Percentiles rank a stretch among this genome's conserved stretches.
These are phyloP conservation scores for Drosophila ochracea DNA, from an alignment of 2,888 invertebrate genomes.

Conservation along the genomic window DNA sequence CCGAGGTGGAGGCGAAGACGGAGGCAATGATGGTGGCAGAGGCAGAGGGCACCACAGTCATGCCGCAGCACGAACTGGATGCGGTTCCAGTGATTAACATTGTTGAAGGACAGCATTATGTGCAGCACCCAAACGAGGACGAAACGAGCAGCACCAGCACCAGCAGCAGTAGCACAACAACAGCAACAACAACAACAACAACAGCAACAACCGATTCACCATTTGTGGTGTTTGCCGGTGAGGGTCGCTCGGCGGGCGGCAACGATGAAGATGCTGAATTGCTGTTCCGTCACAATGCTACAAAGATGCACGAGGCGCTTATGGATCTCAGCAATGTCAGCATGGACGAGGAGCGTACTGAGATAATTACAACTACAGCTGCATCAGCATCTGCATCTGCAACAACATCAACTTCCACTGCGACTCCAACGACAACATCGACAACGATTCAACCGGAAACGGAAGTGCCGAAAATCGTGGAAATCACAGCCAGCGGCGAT, in stretches of 20 bases:
- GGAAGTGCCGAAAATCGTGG: slow-evolving; percentile 79
- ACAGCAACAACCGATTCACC: slow-evolving; percentile 41
- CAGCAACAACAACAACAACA: slow-evolving; percentile 43
- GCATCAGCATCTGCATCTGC: slow-evolving; percentile 1
- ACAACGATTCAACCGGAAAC: slow-evolving; percentile 66
- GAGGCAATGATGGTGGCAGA: slow-evolving; percentile 13
- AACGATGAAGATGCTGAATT: slow-evolving; percentile 55
- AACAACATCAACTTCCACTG: slow-evolving; percentile 47
- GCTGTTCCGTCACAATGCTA: slow-evolving; percentile 60
- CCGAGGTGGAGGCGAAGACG: slow-evolving; percentile 22
- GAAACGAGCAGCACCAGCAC: slow-evolving; percentile 35
- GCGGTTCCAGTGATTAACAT: slow-evolving; percentile 73
- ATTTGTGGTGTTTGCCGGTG: slow-evolving; percentile 73
- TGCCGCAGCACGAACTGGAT: slow-evolving; percentile 45
- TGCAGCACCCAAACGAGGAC: slow-evolving; percentile 44
- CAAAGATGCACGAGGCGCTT: slow-evolving; percentile 65
- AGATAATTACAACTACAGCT: slow-evolving; percentile 41
- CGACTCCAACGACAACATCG: slow-evolving; percentile 42
- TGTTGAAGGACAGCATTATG: slow-evolving; percentile 76
- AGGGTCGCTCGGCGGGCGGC: slow-evolving; percentile 77
- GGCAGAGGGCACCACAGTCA: slow-evolving; percentile 47
- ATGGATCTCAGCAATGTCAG: slow-evolving; percentile 92
- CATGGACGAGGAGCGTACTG: slow-evolving; percentile 86
- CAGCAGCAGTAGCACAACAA: slow-evolving; percentile 42
- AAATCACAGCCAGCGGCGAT: slow-evolving; percentile 80